These are phyloP conservation scores for Spizella passerina DNA, from an alignment of 2,797 vertebrate species.

Conservation along the genomic window DNA sequence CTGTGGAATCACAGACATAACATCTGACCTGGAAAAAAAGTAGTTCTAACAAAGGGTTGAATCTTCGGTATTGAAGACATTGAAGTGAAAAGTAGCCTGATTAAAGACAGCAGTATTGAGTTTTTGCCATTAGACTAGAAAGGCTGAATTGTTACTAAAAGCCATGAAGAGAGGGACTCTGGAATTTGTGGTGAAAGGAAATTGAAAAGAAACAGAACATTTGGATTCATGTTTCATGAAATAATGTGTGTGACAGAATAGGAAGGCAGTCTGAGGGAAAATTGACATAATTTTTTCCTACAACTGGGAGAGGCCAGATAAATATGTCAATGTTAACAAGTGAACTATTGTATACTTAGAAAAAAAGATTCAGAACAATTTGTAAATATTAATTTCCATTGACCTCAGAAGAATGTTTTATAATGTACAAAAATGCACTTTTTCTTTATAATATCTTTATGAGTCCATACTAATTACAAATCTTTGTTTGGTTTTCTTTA, in stretches of 20 bases:
- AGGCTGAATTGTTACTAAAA: slow-evolving; percentile 80
- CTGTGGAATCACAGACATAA: neutral
- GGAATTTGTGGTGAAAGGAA: slow-evolving; percentile 87
- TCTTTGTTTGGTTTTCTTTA: neutral
- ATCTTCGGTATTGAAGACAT: slow-evolving; percentile 68
- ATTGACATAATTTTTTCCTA: slow-evolving; percentile 84
- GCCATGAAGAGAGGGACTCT: slow-evolving; percentile 71
- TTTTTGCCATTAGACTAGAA: slow-evolving; percentile 79
- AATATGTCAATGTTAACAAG: slow-evolving; percentile 86
- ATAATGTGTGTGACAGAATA: slow-evolving; percentile 87
- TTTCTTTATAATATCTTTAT: neutral
- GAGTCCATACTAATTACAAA: neutral
- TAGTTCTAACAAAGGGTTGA: slow-evolving; percentile 58
- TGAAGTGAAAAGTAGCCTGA: slow-evolving; percentile 73
- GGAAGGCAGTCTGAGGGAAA: slow-evolving; percentile 80
- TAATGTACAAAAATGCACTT: neutral
- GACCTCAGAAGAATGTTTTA: slow-evolving; percentile 18
- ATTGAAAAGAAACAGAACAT: slow-evolving; percentile 89
- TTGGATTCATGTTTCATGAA: slow-evolving; percentile 88
- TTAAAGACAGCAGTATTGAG: slow-evolving; percentile 79
- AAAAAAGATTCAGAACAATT: slow-evolving; percentile 57
- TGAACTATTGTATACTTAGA: slow-evolving; percentile 75
- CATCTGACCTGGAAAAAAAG: neutral
- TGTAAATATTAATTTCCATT: slow-evolving; percentile 73
- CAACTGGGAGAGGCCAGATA: slow-evolving; percentile 78